A percentile compares a stretch with the other conserved stretches of the same genome.
These are phyloP conservation scores for Drosophila borborema DNA, from an alignment of 2,888 invertebrate genomes.

Conservation along the genomic window DNA sequence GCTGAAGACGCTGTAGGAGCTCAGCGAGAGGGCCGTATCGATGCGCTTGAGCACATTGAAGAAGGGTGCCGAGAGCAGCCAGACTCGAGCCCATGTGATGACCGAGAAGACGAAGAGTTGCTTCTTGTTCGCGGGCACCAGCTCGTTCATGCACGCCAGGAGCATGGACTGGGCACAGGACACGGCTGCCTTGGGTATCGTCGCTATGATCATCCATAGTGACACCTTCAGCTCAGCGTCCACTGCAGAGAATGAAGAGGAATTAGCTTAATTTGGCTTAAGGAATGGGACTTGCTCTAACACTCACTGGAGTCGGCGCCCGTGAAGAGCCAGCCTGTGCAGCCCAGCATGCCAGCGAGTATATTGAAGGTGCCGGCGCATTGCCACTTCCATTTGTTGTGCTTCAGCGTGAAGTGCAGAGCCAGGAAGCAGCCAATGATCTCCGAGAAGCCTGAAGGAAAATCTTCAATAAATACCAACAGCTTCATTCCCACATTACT, in stretches of 20 bases:
- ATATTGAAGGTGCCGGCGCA: constrained; percentile 84
- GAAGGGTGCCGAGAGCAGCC: constrained; percentile 84
- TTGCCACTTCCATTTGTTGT: constrained; percentile 84
- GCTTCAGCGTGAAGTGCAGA: constrained; percentile 83
- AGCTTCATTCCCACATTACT: too few species aligned
- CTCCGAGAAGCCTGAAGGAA: constrained; percentile 83
- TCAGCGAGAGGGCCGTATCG: constrained; percentile 83
- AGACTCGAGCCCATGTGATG: constrained; percentile 84
- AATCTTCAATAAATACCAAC: not conserved
- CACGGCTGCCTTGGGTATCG: constrained; percentile 84
- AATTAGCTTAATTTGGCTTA: not conserved
- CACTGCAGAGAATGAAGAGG: constrained; percentile 58
- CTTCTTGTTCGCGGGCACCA: constrained; percentile 83
- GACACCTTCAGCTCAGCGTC: constrained; percentile 79
- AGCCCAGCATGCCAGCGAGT: constrained; percentile 84
- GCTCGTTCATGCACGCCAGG: constrained; percentile 84
- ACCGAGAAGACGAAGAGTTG: constrained; percentile 84
- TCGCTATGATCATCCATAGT: constrained; percentile 84
- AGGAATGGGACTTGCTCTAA: accelerated
- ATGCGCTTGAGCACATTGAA: constrained; percentile 83
- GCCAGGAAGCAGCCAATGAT: constrained; percentile 85
- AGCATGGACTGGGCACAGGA: constrained; percentile 85
- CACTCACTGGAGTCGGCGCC: constrained; percentile 78
- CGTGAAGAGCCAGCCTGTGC: constrained; percentile 84
- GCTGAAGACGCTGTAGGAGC: constrained; percentile 81